Base-by-base conservation (phyloP, 2,888 invertebrate genomes). In the Apamea epomidion region DNA sequence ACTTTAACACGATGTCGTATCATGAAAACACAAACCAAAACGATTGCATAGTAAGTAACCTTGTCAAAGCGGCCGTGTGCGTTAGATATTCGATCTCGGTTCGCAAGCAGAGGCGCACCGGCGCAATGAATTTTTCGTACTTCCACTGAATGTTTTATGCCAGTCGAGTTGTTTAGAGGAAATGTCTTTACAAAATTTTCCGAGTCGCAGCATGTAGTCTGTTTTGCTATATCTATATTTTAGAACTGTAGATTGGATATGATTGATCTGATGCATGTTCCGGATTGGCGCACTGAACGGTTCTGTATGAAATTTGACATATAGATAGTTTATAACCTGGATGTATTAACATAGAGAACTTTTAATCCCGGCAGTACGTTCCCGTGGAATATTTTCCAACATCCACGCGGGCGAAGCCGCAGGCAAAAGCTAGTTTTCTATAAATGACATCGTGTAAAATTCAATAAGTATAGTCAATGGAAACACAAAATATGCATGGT, bases 71-170 rank as follows among this genome's bases (percentile, higher is more conserved):
- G 70, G 70, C 74, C 78, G 74, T 85, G 80, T 87, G 81, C 86
- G 89, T 90, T 85, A 88, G 90, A 90, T 91, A 88, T 91, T 91
- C 90, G 89, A 93, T 90, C 90, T 90, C 82, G 84, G 79, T 88
- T 87, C 86, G 80, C 87, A 87, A 89, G 89, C 89, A 54, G 54
- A 81, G 81, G 42, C 75, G 76, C 81, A 85, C 89, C 93, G 92
- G 51, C 74, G 78, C 81, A 85, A 90, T 93, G 92, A 92, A 92
- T 93, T 92, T 92, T 92, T 92, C 87, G 90, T 90, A 82, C 82
- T 80, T 78, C 81, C 60, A 74, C 86, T 93, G 92, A 93, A 93
- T 93, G 85, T 92, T 92, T 92, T 86, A 93, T 91, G 69, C 74
- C 85, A 88, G 84, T 88, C 83, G 90, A 91, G 88, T 89, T 90